Evolutionary conservation across 2,797 vertebrate genomes (phyloP), one percentile per base, ranked within the genome.

Genomic region (Cyprinodon diabolis): DNA sequence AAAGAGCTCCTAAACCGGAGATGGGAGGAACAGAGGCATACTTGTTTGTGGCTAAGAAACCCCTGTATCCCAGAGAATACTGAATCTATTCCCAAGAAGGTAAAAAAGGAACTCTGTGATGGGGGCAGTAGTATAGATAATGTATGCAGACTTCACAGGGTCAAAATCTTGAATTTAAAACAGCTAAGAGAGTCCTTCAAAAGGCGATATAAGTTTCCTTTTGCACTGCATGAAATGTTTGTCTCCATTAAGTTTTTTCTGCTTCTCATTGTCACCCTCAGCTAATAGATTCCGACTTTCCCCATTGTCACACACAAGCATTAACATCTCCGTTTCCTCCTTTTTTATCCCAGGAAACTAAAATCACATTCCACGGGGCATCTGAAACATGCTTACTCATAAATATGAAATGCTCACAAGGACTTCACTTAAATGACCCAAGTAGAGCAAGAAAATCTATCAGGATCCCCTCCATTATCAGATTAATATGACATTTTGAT

Each of bases 41-140:
- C 78, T 80, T 81, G 82, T 85, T 87, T 81, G 79, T 19, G 74
- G 65, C 72, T 80, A 74, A 80, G 72, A 79, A 79, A 73, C 66
- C 66, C 54, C 6, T 81, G 65, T 83, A 77, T 76, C 84, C 84
- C 83, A 40, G 67, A 75, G 81, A 88, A 87, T 69, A 81, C 82
- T 69, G 80, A 84, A 77, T 84, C 79, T 83, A 85, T 82, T 88
- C 81, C 84, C 87, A 75, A 71, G 79, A 74, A 87, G 86, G 83
- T 78, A 54, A 65, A 65, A 79, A 71, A 84, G 81, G 71, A 81
- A 55, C 78, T 85, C 82, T 63, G 79, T 69, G 82, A 85, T 84
- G 83, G 85, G 83, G 80, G 79, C 84, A 77, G 19, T 60, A 81
- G 87, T 84, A 82, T 89, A 86, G 92, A 92, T 90, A 92, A 92